Evolutionary conservation across 2,888 invertebrate genomes (phyloP), one percentile per base, ranked within the genome.

Genomic region (Caenorhabditis sp.): DNA sequence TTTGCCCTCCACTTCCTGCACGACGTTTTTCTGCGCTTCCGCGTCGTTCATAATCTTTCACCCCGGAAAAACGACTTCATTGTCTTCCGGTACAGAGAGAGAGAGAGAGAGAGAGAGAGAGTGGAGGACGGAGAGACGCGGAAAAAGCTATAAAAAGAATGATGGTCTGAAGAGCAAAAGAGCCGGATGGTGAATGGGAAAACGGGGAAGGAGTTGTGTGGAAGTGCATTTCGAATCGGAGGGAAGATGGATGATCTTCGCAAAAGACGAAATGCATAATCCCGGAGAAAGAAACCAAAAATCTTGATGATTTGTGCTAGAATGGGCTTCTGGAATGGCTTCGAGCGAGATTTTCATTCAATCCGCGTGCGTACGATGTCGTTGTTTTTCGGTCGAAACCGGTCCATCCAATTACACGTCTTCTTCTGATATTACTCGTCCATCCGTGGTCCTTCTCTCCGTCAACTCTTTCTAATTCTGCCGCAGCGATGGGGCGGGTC

Each of bases 381-480:
- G 26, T 55, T 37, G 2, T 22, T 24, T 4, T n/a, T 39, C 37
- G 20, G n/a, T n/a, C n/a, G n/a, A n/a, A n/a, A 22, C 53, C 24
- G 11, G 13, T 22, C 39, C 39, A 32, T 17, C 53, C 35, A 53
- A 37, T 37, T 37, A 37, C 35, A 24, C 30, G 26, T 56, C 56
- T 27, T 35, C 35, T 41, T 32, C 50, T 30, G 50, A 22, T 55
- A 17, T 45, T 58, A 58, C 43, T 27, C 43, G 32, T 55, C 55
- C 22, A 9, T 9, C 41, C 53, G 22, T 41, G 41, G 41, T 41
- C 15, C 41, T 41, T 20, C 11, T 20, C 41, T 24, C 45, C 37
- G 55, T 55, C 43, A 56, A 56, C 58, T 45, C 27, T 58, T 58
- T 58, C 58, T 58, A 58, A 58, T 58, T 58, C 58, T 45, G 53